Conservation (phyloP, 1,140 invertebrate species). For the Drosophila athabasca region DNA sequence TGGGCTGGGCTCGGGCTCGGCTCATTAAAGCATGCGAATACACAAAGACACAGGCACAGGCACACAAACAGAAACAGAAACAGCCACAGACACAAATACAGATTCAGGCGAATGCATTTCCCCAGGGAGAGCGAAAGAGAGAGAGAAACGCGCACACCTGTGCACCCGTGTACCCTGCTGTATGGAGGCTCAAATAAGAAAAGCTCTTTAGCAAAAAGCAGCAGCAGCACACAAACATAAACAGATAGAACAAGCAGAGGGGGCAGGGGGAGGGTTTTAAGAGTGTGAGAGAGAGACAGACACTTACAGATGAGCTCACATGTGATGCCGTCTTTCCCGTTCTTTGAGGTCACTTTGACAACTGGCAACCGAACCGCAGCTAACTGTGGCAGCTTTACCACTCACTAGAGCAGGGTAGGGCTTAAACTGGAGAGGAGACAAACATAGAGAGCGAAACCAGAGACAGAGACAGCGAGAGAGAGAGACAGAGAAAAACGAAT, state of each 20-base stretch:
- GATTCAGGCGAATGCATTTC: slow-evolving; percentile 46
- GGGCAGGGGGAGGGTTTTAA: background rate
- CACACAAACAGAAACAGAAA: no score
- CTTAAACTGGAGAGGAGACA: slow-evolving; percentile 12
- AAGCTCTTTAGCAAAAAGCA: slow-evolving; percentile 52
- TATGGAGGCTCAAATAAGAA: slow-evolving; percentile 40
- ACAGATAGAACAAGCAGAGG: background rate
- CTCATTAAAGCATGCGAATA: slow-evolving; percentile 56
- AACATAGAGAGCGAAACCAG: background rate
- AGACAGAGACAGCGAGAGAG: background rate
- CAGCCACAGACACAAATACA: background rate
- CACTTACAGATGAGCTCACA: slow-evolving; percentile 53
- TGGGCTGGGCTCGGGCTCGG: slow-evolving; percentile 22
- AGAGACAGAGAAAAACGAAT: slow-evolving; percentile 52
- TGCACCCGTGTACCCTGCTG: background rate
- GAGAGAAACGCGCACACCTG: background rate
- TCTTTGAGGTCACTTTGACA: slow-evolving; percentile 82
- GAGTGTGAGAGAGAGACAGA: slow-evolving; percentile 9
- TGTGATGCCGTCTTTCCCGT: slow-evolving; percentile 53
- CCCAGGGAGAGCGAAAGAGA: background rate
- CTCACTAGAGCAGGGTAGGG: slow-evolving; percentile 33
- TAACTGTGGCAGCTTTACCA: slow-evolving; percentile 60
- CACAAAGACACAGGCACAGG: slow-evolving; percentile 24
- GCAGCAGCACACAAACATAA: slow-evolving; percentile 17
- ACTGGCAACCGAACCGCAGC: slow-evolving; percentile 72